A percentile compares a stretch with the other conserved stretches of the same genome.
Conservation (phyloP, 2,113 vertebrate species). For the Alligator sinensis region DNA sequence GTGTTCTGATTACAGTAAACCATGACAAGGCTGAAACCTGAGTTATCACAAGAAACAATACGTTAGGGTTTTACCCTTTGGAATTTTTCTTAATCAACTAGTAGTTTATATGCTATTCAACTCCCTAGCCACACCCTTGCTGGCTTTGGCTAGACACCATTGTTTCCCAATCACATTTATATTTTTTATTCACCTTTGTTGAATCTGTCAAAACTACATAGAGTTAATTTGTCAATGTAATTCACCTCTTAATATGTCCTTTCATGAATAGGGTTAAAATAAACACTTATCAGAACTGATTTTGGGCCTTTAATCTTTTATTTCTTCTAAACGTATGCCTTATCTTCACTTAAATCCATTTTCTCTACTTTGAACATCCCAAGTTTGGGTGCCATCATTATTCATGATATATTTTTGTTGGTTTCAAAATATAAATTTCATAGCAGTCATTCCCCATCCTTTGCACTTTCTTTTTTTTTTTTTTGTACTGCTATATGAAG, state of each 20-base stretch:
- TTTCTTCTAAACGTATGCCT: slow-evolving; percentile 30
- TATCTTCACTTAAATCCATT: background rate
- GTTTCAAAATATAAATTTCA: background rate
- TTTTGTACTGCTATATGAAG: background rate
- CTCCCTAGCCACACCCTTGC: background rate
- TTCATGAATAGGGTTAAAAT: background rate
- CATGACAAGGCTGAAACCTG: slow-evolving; percentile 18
- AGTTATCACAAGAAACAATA: background rate
- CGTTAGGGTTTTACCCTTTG: background rate
- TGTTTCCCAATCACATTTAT: background rate
- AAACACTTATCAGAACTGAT: background rate
- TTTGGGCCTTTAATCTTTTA: background rate
- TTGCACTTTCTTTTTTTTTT: background rate
- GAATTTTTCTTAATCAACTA: background rate
- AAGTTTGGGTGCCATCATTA: background rate
- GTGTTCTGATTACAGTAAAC: background rate
- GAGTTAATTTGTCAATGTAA: slow-evolving; percentile 3
- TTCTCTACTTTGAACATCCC: background rate
- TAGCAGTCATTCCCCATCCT: background rate
- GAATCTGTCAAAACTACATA: slow-evolving; percentile 14
- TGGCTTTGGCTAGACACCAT: background rate
- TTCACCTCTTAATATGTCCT: background rate
- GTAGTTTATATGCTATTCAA: slow-evolving; percentile 18
- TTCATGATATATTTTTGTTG: background rate
- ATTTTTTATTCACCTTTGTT: slow-evolving; percentile 28